Conservation (phyloP, 2,113 vertebrate genomes). For the Hiodon alosoides region DNA sequence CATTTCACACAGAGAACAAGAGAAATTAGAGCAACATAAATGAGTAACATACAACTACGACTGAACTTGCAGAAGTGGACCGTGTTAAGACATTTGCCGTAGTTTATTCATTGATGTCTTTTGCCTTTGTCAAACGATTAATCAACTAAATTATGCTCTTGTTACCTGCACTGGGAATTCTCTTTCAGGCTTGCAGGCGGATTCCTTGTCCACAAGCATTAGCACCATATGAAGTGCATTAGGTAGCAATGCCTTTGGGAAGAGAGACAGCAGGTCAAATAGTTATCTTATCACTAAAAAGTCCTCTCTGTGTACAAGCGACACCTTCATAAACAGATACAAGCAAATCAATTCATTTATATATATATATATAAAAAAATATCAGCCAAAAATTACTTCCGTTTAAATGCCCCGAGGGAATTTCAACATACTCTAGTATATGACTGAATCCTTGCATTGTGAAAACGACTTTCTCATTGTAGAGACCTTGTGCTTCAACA, state of each 20-base stretch:
- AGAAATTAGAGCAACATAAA: too few relatives aligned
- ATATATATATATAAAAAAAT: too few relatives aligned
- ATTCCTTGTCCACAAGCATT: slow-evolving; percentile 69
- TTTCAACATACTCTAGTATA: neutral
- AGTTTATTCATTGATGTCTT: neutral
- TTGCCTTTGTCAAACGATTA: neutral
- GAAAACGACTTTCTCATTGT: neutral
- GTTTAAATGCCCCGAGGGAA: neutral
- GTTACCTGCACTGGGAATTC: slow-evolving; percentile 64
- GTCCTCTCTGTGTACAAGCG: too few relatives aligned
- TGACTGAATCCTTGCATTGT: neutral
- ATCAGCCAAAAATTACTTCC: too few relatives aligned
- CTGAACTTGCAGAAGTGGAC: too few relatives aligned
- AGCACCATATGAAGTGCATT: slow-evolving; percentile 68
- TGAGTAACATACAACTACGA: too few relatives aligned
- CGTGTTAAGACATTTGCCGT: neutral
- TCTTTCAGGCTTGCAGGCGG: slow-evolving; percentile 57
- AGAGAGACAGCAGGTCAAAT: neutral
- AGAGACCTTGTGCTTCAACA: slow-evolving; percentile 31
- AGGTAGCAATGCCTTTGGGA: slow-evolving; percentile 49
- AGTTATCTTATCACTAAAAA: too few relatives aligned
- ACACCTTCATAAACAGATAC: slow-evolving; percentile 1
- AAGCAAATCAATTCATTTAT: neutral
- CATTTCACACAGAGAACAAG: neutral
- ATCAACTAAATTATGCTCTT: neutral